A percentile compares a stretch with the other conserved stretches of the same genome.
Evolutionary conservation across 2,113 vertebrate species (phyloP).

Genomic region (Mustela lutreola): DNA sequence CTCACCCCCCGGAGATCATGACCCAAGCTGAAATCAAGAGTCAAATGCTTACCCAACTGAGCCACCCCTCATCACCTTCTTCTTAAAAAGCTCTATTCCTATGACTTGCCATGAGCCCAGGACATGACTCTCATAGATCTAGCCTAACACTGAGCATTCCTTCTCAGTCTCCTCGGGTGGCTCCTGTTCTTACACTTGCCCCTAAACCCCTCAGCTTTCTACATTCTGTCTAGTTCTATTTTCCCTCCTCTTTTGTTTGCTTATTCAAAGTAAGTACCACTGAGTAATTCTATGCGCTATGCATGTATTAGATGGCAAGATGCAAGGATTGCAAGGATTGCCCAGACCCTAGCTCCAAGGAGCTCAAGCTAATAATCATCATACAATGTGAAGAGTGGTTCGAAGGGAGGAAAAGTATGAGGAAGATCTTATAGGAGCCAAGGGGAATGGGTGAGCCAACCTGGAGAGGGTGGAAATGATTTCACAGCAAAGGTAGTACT

Average conservation of each 20-base stretch:
- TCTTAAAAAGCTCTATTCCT: neutral
- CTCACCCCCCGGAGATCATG: neutral
- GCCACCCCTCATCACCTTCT: neutral
- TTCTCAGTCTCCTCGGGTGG: neutral
- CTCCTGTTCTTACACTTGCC: neutral
- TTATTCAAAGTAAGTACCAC: conserved; percentile 49
- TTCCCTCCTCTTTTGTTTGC: neutral
- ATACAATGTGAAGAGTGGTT: neutral
- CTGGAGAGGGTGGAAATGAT: neutral
- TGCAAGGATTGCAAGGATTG: neutral
- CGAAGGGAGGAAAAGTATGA: neutral
- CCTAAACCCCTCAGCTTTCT: neutral
- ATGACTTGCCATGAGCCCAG: neutral
- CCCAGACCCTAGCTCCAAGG: neutral
- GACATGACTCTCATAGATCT: neutral
- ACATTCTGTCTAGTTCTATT: neutral
- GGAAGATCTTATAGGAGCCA: neutral
- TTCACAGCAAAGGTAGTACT: neutral
- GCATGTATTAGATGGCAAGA: neutral
- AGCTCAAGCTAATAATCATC: neutral
- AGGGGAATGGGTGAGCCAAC: neutral
- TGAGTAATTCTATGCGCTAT: neutral
- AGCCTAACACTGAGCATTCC: neutral
- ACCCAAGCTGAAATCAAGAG: neutral
- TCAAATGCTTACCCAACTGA: neutral